phyloP scores from a whole-genome alignment of 64 coral and sea anemone species.

The Anthopleura sola region DNA sequence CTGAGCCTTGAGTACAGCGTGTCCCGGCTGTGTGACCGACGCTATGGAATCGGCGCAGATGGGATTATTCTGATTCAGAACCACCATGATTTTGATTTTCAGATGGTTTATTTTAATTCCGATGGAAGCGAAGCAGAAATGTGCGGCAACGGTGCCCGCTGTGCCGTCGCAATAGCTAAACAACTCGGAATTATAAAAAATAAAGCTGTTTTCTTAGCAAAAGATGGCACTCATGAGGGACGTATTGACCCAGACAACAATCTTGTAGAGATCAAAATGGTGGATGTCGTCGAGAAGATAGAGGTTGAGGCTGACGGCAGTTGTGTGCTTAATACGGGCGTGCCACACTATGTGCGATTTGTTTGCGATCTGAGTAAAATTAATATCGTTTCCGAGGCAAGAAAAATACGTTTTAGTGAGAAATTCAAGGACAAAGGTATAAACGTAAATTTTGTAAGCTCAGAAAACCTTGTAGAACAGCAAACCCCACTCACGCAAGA shows the following conservation, averaged over 20 bases:
- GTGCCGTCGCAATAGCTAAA: background rate
- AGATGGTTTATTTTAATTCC: background rate
- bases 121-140: slow-evolving; percentile 15
- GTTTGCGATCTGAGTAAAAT: background rate
- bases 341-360: background rate
- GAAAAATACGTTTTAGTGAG: background rate
- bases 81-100: background rate
- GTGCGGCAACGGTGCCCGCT: slow-evolving; percentile 32
- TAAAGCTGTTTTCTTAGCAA: background rate
- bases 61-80: background rate
- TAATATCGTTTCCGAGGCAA: background rate
- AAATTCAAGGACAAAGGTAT: background rate
- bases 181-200: background rate
- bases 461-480: too few relatives aligned
- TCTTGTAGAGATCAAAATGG: background rate
- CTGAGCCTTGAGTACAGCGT: background rate
- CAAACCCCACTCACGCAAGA: background rate
- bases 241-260: background rate
- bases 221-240: background rate
- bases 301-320: background rate
- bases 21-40: background rate
- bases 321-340: background rate
- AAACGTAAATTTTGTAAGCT: background rate
- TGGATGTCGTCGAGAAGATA: background rate
- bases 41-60: background rate